Evolutionary conservation across 2,888 invertebrate species (phyloP), one percentile per base, ranked within the genome.

Genomic region (Boloria euphrosyne): DNA sequence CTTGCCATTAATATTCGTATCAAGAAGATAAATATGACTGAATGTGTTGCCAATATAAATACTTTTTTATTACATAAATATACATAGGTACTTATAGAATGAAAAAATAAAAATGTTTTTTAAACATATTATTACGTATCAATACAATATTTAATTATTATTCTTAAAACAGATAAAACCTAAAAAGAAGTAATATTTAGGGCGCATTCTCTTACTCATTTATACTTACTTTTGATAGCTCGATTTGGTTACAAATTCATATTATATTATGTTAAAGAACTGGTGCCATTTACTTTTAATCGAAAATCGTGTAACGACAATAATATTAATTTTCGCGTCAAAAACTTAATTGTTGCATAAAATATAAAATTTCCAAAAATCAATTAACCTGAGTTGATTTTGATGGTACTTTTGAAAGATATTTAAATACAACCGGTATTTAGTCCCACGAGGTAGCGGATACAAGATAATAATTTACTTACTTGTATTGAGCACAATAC

Each of bases 381-480:
- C 59, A 27, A 59, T 59, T 59, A 38, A 59, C 4, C 47, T 17
- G 49, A 59, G 27, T 31, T 7, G 49, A 38, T 49, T 31, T 59
- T 59, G 13, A 49, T 49, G 16, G 31, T 17, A 17, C 14, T 31
- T 58, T 64, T 31, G 51, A 22, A 58, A 58, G 51, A 47, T 64
- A 52, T 59, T 58, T 64, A 52, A 59, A 31, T 52, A 66, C 49
- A 22, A 50, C 44, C 44, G 62, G 62, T 46, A 38, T 38, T 38
- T 38, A 38, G 0, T 10, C 31, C 31, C 10, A 10, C 43, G 31
- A 38, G 18, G 46, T 50, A 62, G 50, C 38, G n/a, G 47, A 55
- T 46, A 46, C 71, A 62, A 64, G 67, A 54, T 63, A 72, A 74
- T 75, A 72, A 76, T 75, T 74, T 73, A 72, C 66, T 74, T 73